A percentile compares a stretch with the other conserved stretches of the same genome.
These are phyloP conservation scores for Porites evermanni DNA, from an alignment of 92 coral and sea anemone species.

Conservation along the genomic window DNA sequence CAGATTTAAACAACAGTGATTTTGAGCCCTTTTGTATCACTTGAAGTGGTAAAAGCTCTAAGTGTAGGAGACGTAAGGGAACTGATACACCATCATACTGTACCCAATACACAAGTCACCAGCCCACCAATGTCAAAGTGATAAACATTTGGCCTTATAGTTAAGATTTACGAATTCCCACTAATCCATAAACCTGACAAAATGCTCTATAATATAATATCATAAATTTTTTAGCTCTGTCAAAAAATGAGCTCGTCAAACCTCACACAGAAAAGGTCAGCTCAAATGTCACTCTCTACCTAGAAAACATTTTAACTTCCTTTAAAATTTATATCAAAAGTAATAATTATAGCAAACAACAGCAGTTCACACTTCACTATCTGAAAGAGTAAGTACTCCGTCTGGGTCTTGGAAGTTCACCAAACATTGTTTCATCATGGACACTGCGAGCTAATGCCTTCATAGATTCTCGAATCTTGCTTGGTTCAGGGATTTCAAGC, in stretches of 20 bases:
- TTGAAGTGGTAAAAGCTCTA: no score
- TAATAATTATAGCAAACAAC: background rate
- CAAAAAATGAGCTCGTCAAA: background rate
- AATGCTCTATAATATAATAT: background rate
- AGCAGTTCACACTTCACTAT: constrained; percentile 7
- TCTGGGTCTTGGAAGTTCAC: constrained; percentile 95
- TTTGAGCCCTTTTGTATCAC: no score
- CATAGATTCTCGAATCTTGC: constrained; percentile 94
- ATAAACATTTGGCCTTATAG: background rate
- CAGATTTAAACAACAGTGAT: no score
- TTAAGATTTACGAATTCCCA: background rate
- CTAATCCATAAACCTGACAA: background rate
- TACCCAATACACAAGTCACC: background rate
- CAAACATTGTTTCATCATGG: constrained; percentile 88
- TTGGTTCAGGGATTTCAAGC: constrained; percentile 85
- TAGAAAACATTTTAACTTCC: background rate
- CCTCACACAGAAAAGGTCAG: background rate
- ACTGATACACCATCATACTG: no score
- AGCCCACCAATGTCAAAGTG: background rate
- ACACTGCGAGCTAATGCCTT: constrained; percentile 95
- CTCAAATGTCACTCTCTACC: background rate
- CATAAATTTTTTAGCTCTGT: background rate
- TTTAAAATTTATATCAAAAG: no score
- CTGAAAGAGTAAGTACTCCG: constrained; percentile 54
- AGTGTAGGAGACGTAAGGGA: no score